A percentile compares a stretch with the other conserved stretches of the same genome.
These are phyloP conservation scores for Ommatoiulus sabulosus DNA, from an alignment of 2,888 invertebrate genomes.

Conservation along the genomic window DNA sequence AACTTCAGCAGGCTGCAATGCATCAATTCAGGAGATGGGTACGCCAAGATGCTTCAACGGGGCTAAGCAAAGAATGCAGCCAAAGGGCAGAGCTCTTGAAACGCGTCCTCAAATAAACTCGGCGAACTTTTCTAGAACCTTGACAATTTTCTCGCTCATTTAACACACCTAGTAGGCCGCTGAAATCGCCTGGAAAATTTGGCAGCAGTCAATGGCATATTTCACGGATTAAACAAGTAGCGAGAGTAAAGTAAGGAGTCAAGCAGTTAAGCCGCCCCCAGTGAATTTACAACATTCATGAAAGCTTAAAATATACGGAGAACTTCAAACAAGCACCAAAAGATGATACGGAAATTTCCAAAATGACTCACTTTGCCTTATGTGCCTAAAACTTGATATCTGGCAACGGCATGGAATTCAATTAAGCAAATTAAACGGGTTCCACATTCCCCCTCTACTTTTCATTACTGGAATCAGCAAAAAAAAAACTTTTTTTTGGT, in stretches of 20 bases:
- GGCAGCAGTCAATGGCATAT: slow-evolving; percentile 44
- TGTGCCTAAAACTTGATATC: not conserved
- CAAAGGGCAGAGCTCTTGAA: not conserved
- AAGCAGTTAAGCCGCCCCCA: not conserved
- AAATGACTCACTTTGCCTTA: slow-evolving; percentile 4
- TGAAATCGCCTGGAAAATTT: slow-evolving; percentile 36
- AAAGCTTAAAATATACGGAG: slow-evolving; percentile 38
- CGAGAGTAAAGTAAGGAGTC: not conserved
- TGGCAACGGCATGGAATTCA: not conserved
- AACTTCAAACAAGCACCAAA: not conserved
- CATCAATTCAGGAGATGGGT: not conserved
- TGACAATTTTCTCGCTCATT: slow-evolving; percentile 35
- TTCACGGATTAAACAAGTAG: slow-evolving; percentile 24
- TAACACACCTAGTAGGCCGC: not conserved
- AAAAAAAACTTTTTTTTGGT: not conserved
- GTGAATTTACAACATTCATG: slow-evolving; percentile 15
- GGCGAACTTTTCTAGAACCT: not conserved
- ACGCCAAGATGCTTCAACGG: not conserved
- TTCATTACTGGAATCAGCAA: not conserved
- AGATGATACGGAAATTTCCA: not conserved
- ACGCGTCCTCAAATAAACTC: not conserved
- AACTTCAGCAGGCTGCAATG: not conserved
- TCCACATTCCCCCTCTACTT: no score
- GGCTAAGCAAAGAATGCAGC: not conserved
- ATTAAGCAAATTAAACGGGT: not conserved